Percentiles rank a stretch among this genome's conserved stretches.
Conservation (phyloP, 1,140 invertebrate species). For the Temnothorax curvispinosus region DNA sequence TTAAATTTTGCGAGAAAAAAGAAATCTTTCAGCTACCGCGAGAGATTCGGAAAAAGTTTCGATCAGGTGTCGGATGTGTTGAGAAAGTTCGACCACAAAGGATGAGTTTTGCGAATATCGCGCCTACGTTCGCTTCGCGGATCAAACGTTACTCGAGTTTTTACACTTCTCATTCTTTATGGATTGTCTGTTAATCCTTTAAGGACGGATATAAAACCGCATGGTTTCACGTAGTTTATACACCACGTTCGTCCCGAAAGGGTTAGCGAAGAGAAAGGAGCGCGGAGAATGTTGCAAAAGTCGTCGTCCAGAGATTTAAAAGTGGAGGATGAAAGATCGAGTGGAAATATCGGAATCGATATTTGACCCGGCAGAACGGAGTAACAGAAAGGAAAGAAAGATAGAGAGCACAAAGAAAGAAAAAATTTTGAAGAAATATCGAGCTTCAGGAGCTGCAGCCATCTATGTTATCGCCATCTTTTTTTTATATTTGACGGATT, state of each 20-base stretch:
- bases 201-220: neutral
- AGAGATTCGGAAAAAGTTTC: slow-evolving; percentile 41
- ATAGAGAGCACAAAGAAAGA: slow-evolving; percentile 27
- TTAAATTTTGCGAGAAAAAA: slow-evolving; percentile 53
- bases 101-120: slow-evolving; percentile 24
- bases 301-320: slow-evolving; percentile 17
- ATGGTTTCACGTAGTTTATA: neutral
- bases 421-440: slow-evolving; percentile 63
- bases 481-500: slow-evolving; percentile 72
- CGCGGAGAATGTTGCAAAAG: neutral
- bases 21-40: slow-evolving; percentile 46
- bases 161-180: neutral
- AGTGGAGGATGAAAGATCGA: slow-evolving; percentile 66
- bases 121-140: neutral
- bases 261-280: slow-evolving; percentile 11
- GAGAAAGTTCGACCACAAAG: slow-evolving; percentile 54
- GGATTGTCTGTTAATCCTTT: slow-evolving; percentile 13
- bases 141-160: neutral
- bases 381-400: slow-evolving; percentile 54
- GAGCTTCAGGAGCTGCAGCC: slow-evolving; percentile 63
- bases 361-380: slow-evolving; percentile 78
- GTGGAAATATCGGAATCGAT: slow-evolving; percentile 81
- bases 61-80: neutral
- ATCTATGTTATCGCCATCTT: slow-evolving; percentile 68
- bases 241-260: neutral